Conservation (phyloP, 1,140 invertebrate genomes). For the Drosophila pseudoananassae region DNA sequence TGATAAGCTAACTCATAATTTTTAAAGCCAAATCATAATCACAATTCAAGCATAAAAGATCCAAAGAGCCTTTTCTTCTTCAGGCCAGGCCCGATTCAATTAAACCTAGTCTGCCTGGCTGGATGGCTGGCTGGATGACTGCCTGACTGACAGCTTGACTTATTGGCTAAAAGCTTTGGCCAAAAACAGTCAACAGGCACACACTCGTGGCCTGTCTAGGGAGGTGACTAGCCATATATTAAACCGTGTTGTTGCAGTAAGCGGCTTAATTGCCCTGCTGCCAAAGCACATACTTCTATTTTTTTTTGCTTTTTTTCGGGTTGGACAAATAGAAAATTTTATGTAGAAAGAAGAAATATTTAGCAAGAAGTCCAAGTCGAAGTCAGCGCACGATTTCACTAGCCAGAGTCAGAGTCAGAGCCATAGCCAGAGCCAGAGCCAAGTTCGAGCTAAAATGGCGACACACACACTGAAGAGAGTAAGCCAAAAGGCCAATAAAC, state of each 20-base stretch:
- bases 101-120: too few relatives aligned
- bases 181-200: slow-evolving; percentile 34
- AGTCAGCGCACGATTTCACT: slow-evolving; percentile 70
- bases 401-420: slow-evolving; percentile 48
- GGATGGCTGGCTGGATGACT: too few relatives aligned
- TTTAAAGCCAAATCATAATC: not conserved
- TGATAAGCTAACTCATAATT: slow-evolving; percentile 4
- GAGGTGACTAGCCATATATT: slow-evolving; percentile 66
- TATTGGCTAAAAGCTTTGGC: slow-evolving; percentile 59
- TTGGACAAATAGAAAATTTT: slow-evolving; percentile 74
- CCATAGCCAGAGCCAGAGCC: slow-evolving; percentile 34
- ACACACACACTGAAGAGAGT: slow-evolving; percentile 53
- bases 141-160: slow-evolving; percentile 53
- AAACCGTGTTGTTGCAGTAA: slow-evolving; percentile 49
- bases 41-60: too few relatives aligned
- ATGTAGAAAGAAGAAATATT: slow-evolving; percentile 68
- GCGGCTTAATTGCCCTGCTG: slow-evolving; percentile 60
- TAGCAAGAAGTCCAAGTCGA: slow-evolving; percentile 64
- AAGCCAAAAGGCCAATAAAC: slow-evolving; percentile 80
- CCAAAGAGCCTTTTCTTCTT: too few relatives aligned
- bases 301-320: slow-evolving; percentile 29
- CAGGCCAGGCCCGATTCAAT: too few relatives aligned
- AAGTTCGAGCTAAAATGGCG: slow-evolving; percentile 68
- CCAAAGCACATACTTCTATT: not conserved
- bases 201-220: slow-evolving; percentile 30